Evolutionary conservation across 2,888 invertebrate genomes (phyloP), one percentile per base, ranked within the genome.

Genomic region (Amblyteles armatorius): DNA sequence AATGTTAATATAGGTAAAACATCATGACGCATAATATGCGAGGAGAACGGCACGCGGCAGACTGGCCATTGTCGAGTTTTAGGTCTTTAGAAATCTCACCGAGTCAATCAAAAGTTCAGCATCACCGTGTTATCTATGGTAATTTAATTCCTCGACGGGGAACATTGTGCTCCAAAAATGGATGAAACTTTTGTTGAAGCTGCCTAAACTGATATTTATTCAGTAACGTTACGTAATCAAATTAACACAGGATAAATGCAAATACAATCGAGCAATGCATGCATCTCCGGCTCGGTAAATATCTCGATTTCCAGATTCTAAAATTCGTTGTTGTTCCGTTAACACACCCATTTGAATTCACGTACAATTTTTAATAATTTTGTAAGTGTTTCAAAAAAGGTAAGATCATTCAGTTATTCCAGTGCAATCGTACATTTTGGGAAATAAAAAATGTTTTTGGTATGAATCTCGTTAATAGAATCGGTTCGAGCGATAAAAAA

Each of bases 21-120:
- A 63, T 63, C 29, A 29, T 4, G n/a, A 63, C 33, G 36, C 29
- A 63, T 63, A n/a, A 36, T 29, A 63, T 63, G 26, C 63, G n/a
- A 36, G 36, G 36, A 63, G 26, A 63, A 63, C n/a, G 33, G 11
- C n/a, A 63, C 36, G 63, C 63, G 26, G 63, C 26, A 29, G 36
- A 63, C 36, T 36, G 36, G 57, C 57, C 57, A 57, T 63, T 63
- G 29, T 63, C 36, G 36, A 29, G 29, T 22, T 57, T 57, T 11
- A 26, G 57, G 57, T 57, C 57, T 57, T 57, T 57, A 57, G 57
- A 57, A 57, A 57, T 57, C 57, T 57, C 57, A 22, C 57, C 11
- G 57, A 57, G 57, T 57, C 57, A 57, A 57, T 57, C 57, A 57
- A 57, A 57, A 57, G 57, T 57, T 57, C 22, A 57, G 22, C 26